Percentiles rank a stretch among this genome's conserved stretches.
These are phyloP conservation scores for Tylochromis polylepis DNA, from an alignment of 2,113 vertebrate genomes.

Conservation along the genomic window DNA sequence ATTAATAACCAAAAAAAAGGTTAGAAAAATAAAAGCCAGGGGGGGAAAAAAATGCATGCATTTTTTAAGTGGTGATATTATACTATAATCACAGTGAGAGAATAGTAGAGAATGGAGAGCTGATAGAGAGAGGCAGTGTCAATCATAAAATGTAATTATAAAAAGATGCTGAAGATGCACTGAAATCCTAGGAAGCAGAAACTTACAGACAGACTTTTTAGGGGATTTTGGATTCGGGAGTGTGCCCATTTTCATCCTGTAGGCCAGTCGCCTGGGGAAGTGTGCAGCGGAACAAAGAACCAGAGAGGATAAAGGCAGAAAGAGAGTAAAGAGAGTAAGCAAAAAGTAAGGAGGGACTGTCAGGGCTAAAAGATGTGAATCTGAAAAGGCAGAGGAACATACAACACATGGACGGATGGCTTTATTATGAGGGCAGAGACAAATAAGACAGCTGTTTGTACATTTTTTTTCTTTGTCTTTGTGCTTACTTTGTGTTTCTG, in stretches of 20 bases:
- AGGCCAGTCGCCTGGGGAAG: slow-evolving; percentile 80
- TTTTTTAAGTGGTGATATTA: neutral
- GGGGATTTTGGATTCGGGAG: slow-evolving; percentile 81
- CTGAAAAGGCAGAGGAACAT: neutral
- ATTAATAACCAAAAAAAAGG: slow-evolving; percentile 21
- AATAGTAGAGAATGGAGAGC: neutral
- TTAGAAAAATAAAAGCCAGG: slow-evolving; percentile 11
- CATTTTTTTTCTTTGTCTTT: rapidly evolving
- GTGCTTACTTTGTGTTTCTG: neutral
- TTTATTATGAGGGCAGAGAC: neutral
- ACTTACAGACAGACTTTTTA: slow-evolving; percentile 87
- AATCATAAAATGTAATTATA: neutral
- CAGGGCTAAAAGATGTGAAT: neutral
- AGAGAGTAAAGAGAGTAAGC: neutral
- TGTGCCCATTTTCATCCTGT: slow-evolving; percentile 83
- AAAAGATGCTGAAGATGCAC: neutral
- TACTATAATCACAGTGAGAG: neutral
- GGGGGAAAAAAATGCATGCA: neutral
- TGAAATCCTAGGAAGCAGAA: slow-evolving; percentile 11
- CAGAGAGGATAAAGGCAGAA: slow-evolving; percentile 7
- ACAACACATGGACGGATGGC: neutral
- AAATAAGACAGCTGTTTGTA: neutral
- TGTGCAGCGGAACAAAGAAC: slow-evolving; percentile 16
- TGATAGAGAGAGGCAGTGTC: neutral
- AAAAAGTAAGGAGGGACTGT: neutral